Evolutionary conservation across 2,113 vertebrate species (phyloP).

Genomic region (Channa maculata): DNA sequence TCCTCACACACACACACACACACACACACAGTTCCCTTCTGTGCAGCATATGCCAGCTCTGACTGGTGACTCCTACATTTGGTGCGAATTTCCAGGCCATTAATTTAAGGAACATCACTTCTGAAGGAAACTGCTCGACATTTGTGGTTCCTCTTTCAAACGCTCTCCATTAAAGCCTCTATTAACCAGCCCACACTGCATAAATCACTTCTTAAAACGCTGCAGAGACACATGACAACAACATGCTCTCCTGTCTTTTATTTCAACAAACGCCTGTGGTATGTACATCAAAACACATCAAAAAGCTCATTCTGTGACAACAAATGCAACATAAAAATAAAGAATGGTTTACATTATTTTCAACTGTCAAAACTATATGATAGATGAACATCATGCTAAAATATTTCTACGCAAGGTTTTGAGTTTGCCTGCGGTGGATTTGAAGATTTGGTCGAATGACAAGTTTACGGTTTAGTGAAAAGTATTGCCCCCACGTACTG

Average conservation of each 20-base stretch:
- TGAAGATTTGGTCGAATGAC: not conserved
- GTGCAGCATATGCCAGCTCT: slow-evolving; percentile 67
- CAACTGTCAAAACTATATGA: not conserved
- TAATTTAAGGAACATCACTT: slow-evolving; percentile 69
- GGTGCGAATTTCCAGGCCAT: slow-evolving; percentile 74
- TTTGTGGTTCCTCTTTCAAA: slow-evolving; percentile 72
- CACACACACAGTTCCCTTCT: slow-evolving; percentile 59
- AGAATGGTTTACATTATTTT: not conserved
- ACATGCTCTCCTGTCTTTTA: slow-evolving; percentile 46
- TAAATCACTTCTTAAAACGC: slow-evolving; percentile 47
- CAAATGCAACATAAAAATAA: not conserved
- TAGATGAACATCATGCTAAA: not conserved
- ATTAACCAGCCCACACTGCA: slow-evolving; percentile 43
- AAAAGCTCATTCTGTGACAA: not conserved
- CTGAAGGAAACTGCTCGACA: slow-evolving; percentile 63
- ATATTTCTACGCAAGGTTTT: not conserved
- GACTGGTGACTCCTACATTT: slow-evolving; percentile 61
- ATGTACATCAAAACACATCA: slow-evolving; percentile 12
- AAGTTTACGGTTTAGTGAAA: not conserved
- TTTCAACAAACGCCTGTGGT: slow-evolving; percentile 36
- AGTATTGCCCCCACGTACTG: not conserved
- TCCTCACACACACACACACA: slow-evolving; percentile 32
- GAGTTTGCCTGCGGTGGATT: not conserved
- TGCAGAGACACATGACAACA: slow-evolving; percentile 47
- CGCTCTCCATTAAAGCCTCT: slow-evolving; percentile 54